Evolutionary conservation across 1,140 invertebrate genomes (phyloP), one percentile per base, ranked within the genome.

Genomic region (Temnothorax nylanderi): DNA sequence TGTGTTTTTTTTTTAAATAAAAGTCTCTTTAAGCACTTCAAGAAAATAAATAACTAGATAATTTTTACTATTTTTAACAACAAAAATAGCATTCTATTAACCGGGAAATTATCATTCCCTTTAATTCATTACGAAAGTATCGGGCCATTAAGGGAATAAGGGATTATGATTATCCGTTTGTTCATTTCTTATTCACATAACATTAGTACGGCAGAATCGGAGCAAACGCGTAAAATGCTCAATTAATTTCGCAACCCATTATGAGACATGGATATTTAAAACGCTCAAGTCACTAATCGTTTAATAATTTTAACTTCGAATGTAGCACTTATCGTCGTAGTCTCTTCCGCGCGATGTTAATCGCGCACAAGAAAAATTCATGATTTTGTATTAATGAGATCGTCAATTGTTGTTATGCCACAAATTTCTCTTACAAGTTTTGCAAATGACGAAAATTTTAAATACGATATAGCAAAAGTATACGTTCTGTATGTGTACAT

Each of bases 211-310:
- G 7, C 6, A 64, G 64, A 67, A 69, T 67, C 47, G 44, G 69
- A 56, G 47, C 13, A 37, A 67, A 41, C n/a, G 47, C 32, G 44
- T 16, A n/a, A 34, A 62, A 80, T 51, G 44, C 13, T 81, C 41
- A 69, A 81, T 81, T 67, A 81, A 81, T 54, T 69, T 56, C n/a
- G 13, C 47, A 81, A 26, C 2, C 64, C 77, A 81, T 81, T 81
- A 81, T n/a, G 34, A 69, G 47, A 18, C 3, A 13, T 56, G 34
- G 34, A 67, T 81, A 69, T 69, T 81, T 56, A 69, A 69, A 56
- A 81, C 10, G 34, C 16, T n/a, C 34, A 16, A 78, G 32, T 78
- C 32, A 54, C n/a, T 81, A 69, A 80, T 26, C 8, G 32, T 51
- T 80, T 51, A 65, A 80, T 67, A 67, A 69, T 80, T 37, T 8